A percentile compares a stretch with the other conserved stretches of the same genome.
Evolutionary conservation across 2,888 invertebrate species (phyloP).

Genomic region (Hoplodrina blanda): DNA sequence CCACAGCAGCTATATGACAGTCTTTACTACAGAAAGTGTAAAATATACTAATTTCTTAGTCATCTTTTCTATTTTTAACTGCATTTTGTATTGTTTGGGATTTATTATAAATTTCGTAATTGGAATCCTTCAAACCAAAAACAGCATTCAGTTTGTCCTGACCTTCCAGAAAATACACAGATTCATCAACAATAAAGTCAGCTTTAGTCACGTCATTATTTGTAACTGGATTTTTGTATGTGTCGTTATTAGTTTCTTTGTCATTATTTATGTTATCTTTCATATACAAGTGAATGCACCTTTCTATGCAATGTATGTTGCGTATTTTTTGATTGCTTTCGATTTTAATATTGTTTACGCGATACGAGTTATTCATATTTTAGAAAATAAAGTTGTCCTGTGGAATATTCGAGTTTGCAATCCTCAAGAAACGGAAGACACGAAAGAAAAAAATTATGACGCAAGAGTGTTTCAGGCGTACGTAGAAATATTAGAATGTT

Average conservation of each 20-base stretch:
- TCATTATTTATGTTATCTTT: background rate
- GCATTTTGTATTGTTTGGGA: constrained; percentile 11
- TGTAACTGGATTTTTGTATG: constrained; percentile 31
- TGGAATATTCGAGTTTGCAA: background rate
- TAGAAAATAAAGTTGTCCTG: constrained; percentile 20
- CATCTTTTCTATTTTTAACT: background rate
- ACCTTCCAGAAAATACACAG: constrained; percentile 37
- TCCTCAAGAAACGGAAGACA: background rate
- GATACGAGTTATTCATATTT: background rate
- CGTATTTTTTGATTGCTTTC: background rate
- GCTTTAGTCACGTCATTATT: background rate
- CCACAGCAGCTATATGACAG: accelerated
- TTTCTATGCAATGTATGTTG: background rate
- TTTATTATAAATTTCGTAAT: constrained; percentile 14
- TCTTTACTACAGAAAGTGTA: background rate
- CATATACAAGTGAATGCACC: background rate
- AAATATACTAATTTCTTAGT: accelerated
- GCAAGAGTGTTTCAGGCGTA: constrained; percentile 27
- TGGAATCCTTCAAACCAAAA: constrained; percentile 5
- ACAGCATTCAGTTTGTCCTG: constrained; percentile 27
- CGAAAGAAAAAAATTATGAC: background rate
- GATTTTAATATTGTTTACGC: constrained; percentile 20
- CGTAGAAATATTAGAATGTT: constrained; percentile 42
- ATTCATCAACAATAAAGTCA: constrained; percentile 13
- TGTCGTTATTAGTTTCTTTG: background rate